phyloP scores from a whole-genome alignment of 2,113 vertebrate genomes.

The Colius striatus region DNA sequence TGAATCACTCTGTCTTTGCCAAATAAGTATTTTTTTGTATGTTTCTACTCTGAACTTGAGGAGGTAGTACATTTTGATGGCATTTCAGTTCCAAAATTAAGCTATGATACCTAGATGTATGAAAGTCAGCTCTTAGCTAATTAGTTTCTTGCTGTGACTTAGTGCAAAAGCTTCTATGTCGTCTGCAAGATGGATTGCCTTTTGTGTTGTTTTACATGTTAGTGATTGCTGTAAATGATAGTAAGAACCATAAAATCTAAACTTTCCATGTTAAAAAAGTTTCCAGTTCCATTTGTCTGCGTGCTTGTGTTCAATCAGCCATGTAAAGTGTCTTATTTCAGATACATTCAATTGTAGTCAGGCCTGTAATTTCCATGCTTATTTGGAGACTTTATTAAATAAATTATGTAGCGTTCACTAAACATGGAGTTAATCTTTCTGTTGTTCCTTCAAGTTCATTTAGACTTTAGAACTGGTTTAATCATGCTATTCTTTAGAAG shows the following conservation, averaged over 20 bases:
- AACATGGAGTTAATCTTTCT: conserved; percentile 50
- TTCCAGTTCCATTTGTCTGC: conserved; percentile 60
- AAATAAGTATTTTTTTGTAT: conserved; percentile 23
- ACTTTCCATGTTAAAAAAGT: conserved; percentile 45
- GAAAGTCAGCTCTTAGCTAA: neutral
- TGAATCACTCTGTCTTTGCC: conserved; percentile 42
- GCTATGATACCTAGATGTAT: neutral
- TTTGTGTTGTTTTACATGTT: conserved; percentile 50
- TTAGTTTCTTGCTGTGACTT: conserved; percentile 1
- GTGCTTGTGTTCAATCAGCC: conserved; percentile 57
- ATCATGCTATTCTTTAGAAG: neutral
- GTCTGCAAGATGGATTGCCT: conserved; percentile 16
- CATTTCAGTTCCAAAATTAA: conserved; percentile 1
- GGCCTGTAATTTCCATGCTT: conserved; percentile 40
- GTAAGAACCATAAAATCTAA: conserved; percentile 23
- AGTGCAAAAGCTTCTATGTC: conserved; percentile 12
- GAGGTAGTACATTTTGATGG: neutral
- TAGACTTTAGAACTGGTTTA: neutral
- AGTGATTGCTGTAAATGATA: conserved; percentile 34
- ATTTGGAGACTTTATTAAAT: conserved; percentile 30
- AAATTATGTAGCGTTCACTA: conserved; percentile 40
- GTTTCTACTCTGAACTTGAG: neutral
- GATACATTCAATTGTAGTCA: conserved; percentile 53
- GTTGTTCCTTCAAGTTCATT: conserved; percentile 12
- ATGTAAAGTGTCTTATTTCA: conserved; percentile 58